Evolutionary conservation across 2,888 invertebrate genomes (phyloP).

Genomic region (Dimorphilus gyrociliatus): DNA sequence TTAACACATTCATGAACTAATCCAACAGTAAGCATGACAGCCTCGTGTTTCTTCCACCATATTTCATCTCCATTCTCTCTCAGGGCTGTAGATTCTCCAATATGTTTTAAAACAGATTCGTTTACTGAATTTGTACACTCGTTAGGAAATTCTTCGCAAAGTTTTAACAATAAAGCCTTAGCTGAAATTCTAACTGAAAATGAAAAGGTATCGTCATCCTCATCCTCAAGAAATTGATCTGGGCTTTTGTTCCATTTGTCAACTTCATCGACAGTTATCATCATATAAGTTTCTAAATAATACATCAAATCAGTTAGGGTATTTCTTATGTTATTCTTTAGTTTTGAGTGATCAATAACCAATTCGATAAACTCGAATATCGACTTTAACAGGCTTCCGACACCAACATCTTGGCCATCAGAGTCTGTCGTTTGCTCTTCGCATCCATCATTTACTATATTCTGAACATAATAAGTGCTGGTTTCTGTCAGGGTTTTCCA

Average conservation of each 20-base stretch:
- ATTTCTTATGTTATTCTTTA: conserved; percentile 44
- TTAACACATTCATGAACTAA: too few relatives aligned
- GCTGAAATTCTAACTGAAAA: conserved; percentile 51
- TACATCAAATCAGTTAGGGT: conserved; percentile 50
- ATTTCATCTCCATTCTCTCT: not conserved
- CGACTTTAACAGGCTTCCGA: conserved; percentile 48
- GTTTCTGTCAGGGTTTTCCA: too few relatives aligned
- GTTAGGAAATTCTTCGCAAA: too few relatives aligned
- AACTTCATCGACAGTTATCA: conserved; percentile 52
- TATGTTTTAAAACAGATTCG: too few relatives aligned
- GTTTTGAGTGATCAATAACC: conserved; percentile 45
- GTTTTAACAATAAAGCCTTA: conserved; percentile 47
- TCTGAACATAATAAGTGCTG: too few relatives aligned
- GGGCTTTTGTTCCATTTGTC: conserved; percentile 47
- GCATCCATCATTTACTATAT: too few relatives aligned
- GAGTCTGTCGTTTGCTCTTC: too few relatives aligned
- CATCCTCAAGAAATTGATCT: conserved; percentile 53
- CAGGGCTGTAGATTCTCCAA: not conserved
- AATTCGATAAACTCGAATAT: conserved; percentile 52
- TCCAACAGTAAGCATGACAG: conserved; percentile 49
- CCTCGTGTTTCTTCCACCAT: conserved; percentile 55
- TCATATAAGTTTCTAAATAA: conserved; percentile 51
- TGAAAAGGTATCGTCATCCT: conserved; percentile 48
- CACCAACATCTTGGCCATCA: too few relatives aligned
- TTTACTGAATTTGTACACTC: too few relatives aligned